phyloP scores from a whole-genome alignment of 2,797 vertebrate species.

The Lagodon rhomboides region DNA sequence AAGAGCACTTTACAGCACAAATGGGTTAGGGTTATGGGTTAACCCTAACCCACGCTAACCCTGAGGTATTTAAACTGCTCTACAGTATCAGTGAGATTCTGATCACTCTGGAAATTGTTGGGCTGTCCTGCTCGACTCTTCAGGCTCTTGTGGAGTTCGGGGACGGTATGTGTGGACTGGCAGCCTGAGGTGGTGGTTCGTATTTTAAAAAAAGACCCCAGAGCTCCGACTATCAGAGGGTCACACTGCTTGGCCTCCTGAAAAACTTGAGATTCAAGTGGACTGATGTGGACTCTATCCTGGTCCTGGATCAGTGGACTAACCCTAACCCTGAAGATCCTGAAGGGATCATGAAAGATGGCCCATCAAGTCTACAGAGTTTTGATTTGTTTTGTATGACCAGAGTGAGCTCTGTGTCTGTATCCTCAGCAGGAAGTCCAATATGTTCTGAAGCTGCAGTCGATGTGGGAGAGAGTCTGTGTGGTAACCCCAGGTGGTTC shows the following conservation, averaged over 20 bases:
- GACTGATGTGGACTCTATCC: background rate
- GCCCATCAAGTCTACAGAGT: background rate
- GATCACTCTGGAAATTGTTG: no score
- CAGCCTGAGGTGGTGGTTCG: background rate
- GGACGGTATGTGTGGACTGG: background rate
- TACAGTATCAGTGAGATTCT: background rate
- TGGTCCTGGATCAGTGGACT: background rate
- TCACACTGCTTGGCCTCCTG: no score
- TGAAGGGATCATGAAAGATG: background rate
- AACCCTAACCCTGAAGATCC: background rate
- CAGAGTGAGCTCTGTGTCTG: no score
- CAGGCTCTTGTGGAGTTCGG: background rate
- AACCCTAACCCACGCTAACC: no score
- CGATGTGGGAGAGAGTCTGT: no score
- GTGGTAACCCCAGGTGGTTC: no score
- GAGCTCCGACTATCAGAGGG: background rate
- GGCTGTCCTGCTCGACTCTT: background rate
- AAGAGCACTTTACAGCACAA: background rate
- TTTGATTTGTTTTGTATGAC: no score
- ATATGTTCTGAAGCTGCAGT: no score
- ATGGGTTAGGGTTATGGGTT: no score
- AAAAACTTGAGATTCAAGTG: no score
- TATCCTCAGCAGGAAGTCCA: no score
- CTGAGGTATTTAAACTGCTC: background rate
- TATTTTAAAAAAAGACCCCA: no score